Base-by-base conservation (phyloP, 2,888 invertebrate genomes). In the Eupithecia pulchellata region DNA sequence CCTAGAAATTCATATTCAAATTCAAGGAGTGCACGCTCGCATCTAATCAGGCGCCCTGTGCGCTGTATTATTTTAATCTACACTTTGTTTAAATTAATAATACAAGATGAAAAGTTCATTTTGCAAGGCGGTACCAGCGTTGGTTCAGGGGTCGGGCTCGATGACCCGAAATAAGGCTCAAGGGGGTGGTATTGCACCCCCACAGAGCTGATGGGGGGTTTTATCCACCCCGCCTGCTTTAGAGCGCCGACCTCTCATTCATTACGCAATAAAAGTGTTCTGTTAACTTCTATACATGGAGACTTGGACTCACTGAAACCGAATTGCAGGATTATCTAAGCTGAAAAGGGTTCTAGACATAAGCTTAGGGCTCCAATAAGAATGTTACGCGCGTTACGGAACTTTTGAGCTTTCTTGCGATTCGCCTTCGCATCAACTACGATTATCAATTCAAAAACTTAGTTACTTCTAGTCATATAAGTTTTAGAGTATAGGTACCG, bases 131-230 rank as follows among this genome's bases (percentile, higher is more conserved):
- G 85, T 87, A 88, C 86, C 84, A 79, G 82, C 88, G 90, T 79
- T 83, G 84, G 85, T 83, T 85, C 89, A 83, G 88, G 82, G 86
- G 86, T 86, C 88, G 90, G 87, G 92, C 93, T 91, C 93, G 92
- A 92, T 92, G 93, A 93, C 92, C 93, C 93, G 91, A 93, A 93
- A 93, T 93, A 92, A 93, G 91, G 92, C 90, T 89, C 87, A 80
- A 79, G 87, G 87, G 88, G 89, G 86, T 83, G 87, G 85, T 86
- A 88, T 87, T 87, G 89, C 91, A 87, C 81, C 86, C 81, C 87
- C 85, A 84, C 82, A 82, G 80, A 82, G 79, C 76, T 78, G 77
- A 76, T 76, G 78, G 79, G 77, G 78, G 79, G 77, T 67, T 76
- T n/a, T 78, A 69, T 77, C 71, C 71, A 75, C 79, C 79, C 83